phyloP scores from a whole-genome alignment of 1,140 invertebrate genomes.

The Acromyrmex charruanus region DNA sequence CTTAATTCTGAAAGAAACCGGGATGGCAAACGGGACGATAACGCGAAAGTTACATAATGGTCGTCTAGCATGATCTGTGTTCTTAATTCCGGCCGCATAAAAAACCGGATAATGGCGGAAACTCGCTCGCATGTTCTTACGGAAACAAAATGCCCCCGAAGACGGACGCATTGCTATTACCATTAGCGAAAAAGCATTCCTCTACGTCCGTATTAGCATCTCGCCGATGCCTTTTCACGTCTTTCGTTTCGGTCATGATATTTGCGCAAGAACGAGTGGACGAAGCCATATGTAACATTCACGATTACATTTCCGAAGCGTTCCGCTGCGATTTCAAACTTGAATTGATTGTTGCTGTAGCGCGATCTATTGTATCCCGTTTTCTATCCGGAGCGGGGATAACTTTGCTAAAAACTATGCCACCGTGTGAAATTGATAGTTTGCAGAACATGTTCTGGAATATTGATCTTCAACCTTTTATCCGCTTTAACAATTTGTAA shows the following conservation, averaged over 20 bases:
- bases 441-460: slow-evolving; percentile 16
- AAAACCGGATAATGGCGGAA: slow-evolving; percentile 57
- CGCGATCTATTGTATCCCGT: slow-evolving; percentile 48
- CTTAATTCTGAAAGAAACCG: not conserved
- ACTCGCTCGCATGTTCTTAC: slow-evolving; percentile 43
- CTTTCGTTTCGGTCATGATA: slow-evolving; percentile 2
- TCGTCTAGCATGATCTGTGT: slow-evolving; percentile 57
- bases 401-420: slow-evolving; percentile 47
- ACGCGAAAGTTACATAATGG: slow-evolving; percentile 52
- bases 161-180: slow-evolving; percentile 54
- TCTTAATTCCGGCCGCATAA: slow-evolving; percentile 58
- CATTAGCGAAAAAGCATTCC: slow-evolving; percentile 39
- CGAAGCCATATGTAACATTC: slow-evolving; percentile 45
- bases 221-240: slow-evolving; percentile 16
- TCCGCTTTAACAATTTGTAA: too few relatives aligned
- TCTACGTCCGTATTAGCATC: slow-evolving; percentile 8
- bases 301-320: slow-evolving; percentile 28
- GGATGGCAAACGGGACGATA: slow-evolving; percentile 15
- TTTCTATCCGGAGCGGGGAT: slow-evolving; percentile 6
- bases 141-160: slow-evolving; percentile 36
- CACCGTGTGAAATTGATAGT: slow-evolving; percentile 51
- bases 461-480: not conserved
- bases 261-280: slow-evolving; percentile 26
- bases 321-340: slow-evolving; percentile 45
- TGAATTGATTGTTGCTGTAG: slow-evolving; percentile 53